Base-by-base conservation (phyloP, 2,888 invertebrate species). In the Polyommatus iphigenia region DNA sequence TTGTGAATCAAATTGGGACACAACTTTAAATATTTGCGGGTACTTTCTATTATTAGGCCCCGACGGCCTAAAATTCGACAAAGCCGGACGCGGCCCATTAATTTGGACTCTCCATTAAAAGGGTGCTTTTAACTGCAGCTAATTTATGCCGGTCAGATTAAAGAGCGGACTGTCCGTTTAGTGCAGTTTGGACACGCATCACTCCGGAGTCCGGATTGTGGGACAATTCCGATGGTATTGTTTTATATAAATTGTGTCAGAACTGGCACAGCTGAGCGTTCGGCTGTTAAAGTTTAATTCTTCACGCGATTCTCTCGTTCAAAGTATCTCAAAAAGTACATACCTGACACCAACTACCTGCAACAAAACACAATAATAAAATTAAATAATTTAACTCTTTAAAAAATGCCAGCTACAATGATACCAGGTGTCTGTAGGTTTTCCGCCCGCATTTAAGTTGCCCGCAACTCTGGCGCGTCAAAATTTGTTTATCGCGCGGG, bases 81-180 rank as follows among this genome's bases (percentile, higher is more conserved):
- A 79, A 80, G 80, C 75, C 79, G 78, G 76, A 79, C 78, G 80
- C 78, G 79, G 88, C 87, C 91, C 91, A 91, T 92, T 92, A 90
- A 92, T 92, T 92, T 92, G 85, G 87, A 83, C 87, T 88, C 87
- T 85, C 90, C 90, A 92, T 91, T 92, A 91, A 91, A 91, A 90
- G 89, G 90, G 87, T 86, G 91, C 91, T 91, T 92, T 91, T 92
- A 93, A 92, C 92, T 91, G 89, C 87, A 87, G 89, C 89, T 90
- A 92, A 92, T 91, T 91, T 92, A 92, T 92, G 91, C 92, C 84
- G 87, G 91, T 90, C 92, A 92, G 92, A 93, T 92, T 92, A 92
- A 90, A 92, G 91, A 92, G 90, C 86, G 87, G 88, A 84, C 86
- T 87, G 88, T 88, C 86, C 87, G 85, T 85, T 85, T 80, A 76